Evolutionary conservation across 2,113 vertebrate genomes (phyloP).

Genomic region (Chelonoidis abingdonii): DNA sequence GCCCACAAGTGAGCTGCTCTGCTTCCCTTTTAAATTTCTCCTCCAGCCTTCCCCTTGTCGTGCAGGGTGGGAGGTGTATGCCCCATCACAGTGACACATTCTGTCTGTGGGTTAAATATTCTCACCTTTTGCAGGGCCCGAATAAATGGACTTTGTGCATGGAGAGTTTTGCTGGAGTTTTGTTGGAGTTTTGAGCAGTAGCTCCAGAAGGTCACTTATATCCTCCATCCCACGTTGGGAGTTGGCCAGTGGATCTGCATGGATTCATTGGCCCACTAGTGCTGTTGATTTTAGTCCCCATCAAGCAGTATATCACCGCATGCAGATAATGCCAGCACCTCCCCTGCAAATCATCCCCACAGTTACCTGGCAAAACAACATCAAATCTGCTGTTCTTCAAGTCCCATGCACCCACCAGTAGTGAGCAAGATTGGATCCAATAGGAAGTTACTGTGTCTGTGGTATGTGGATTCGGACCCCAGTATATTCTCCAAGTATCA

Average conservation of each 20-base stretch:
- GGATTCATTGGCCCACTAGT: not conserved
- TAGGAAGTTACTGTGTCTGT: not conserved
- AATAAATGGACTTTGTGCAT: fast-evolving
- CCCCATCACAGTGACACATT: not conserved
- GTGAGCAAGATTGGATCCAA: not conserved
- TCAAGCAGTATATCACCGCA: not conserved
- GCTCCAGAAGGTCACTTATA: not conserved
- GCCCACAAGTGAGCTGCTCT: too few species aligned
- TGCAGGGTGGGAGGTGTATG: too few species aligned
- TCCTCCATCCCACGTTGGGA: not conserved
- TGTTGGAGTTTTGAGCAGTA: too few species aligned
- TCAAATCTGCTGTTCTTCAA: not conserved
- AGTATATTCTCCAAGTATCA: not conserved
- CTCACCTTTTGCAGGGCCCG: not conserved
- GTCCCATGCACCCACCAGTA: not conserved
- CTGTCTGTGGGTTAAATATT: not conserved
- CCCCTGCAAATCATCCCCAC: not conserved
- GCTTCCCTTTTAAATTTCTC: too few species aligned
- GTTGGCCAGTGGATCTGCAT: not conserved
- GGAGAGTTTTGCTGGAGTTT: not conserved
- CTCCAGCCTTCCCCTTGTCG: too few species aligned
- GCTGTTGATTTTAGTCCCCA: not conserved
- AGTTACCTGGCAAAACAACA: fast-evolving
- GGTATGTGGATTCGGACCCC: not conserved
- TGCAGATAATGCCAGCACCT: fast-evolving